phyloP scores from a whole-genome alignment of 1,140 invertebrate genomes.

The Diabrotica virgifera region DNA sequence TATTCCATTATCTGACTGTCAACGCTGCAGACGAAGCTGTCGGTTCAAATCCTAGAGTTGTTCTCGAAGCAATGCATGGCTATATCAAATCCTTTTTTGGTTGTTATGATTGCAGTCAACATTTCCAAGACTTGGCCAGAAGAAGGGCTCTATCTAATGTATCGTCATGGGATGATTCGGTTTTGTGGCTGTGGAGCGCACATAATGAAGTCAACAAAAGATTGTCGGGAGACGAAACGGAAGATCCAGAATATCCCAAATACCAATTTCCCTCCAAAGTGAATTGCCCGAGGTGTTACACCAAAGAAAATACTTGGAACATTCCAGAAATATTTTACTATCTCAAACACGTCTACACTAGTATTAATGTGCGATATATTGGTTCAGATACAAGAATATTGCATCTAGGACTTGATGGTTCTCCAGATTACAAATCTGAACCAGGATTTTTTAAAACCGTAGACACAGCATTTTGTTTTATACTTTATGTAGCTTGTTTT shows the following conservation, averaged over 20 bases:
- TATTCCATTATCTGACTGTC: constrained; percentile 92
- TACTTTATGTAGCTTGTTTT: constrained; percentile 68
- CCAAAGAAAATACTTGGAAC: constrained; percentile 63
- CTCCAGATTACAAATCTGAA: constrained; percentile 6
- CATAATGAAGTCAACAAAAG: constrained; percentile 93
- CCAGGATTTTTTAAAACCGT: constrained; percentile 49
- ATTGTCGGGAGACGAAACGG: constrained; percentile 78
- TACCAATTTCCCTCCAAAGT: constrained; percentile 77
- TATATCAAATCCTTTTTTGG: constrained; percentile 94
- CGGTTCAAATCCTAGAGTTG: constrained; percentile 57
- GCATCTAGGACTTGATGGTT: constrained; percentile 29
- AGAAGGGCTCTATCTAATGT: constrained; percentile 67
- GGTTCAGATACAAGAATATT: constrained; percentile 43
- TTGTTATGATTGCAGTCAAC: constrained; percentile 83
- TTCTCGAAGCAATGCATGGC: constrained; percentile 78
- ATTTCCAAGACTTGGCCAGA: constrained; percentile 81
- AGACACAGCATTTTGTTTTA: constrained; percentile 72
- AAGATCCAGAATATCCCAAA: constrained; percentile 90
- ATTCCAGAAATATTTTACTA: constrained; percentile 69
- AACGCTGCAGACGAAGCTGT: constrained; percentile 58
- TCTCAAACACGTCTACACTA: constrained; percentile 70
- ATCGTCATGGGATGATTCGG: constrained; percentile 66
- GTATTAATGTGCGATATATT: constrained; percentile 43
- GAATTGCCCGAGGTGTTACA: constrained; percentile 70
- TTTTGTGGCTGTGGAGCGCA: constrained; percentile 92